These are phyloP conservation scores for Natrix natrix DNA, from an alignment of 2,797 vertebrate genomes.

Conservation along the genomic window DNA sequence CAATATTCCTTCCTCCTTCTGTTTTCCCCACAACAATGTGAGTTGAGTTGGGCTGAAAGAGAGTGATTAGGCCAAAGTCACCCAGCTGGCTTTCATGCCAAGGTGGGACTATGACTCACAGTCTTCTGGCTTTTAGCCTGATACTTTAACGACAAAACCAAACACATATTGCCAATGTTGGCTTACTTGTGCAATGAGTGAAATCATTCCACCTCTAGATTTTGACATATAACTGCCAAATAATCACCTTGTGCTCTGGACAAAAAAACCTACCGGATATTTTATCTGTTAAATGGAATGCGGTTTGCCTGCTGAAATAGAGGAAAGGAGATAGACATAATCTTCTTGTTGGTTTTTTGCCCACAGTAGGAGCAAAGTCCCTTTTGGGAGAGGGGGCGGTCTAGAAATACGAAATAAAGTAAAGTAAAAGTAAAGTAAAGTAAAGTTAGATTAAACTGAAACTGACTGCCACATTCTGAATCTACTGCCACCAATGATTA, in stretches of 20 bases:
- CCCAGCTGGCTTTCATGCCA: not conserved
- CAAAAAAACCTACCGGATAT: not conserved
- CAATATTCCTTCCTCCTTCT: not conserved
- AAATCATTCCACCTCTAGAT: not conserved
- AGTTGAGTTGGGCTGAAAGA: not conserved
- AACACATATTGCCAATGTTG: not conserved
- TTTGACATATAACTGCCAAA: not conserved
- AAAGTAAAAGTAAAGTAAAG: too few species aligned
- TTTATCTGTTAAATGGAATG: not conserved
- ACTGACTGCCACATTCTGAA: not conserved
- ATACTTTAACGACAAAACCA: not conserved
- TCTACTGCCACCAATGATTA: not conserved
- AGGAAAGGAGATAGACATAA: not conserved
- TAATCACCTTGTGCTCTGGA: not conserved
- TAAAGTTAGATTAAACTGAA: too few species aligned
- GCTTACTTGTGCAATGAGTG: not conserved
- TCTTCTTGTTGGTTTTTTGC: not conserved
- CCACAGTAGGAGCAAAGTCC: not conserved
- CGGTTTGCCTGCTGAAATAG: not conserved
- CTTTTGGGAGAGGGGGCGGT: too few species aligned
- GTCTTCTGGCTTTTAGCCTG: not conserved
- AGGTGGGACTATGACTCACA: not conserved
- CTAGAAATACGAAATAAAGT: too few species aligned
- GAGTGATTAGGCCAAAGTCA: not conserved
- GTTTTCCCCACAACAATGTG: not conserved